A percentile compares a stretch with the other conserved stretches of the same genome.
phyloP scores from a whole-genome alignment of 1,140 invertebrate species.

The Apis dorsata region DNA sequence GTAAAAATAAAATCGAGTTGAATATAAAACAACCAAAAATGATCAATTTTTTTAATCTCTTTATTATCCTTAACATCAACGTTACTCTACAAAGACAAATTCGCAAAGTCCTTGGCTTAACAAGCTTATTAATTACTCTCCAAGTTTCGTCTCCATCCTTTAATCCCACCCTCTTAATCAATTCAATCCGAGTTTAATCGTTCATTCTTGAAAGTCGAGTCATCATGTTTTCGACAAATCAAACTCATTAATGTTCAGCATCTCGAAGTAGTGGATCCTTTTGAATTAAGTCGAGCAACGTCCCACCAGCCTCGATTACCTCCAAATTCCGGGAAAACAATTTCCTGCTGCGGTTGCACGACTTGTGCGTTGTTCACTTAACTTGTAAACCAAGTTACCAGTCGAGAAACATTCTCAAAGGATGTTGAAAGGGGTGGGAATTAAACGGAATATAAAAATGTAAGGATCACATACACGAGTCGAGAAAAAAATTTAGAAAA shows the following conservation, averaged over 20 bases:
- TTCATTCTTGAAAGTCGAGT: background rate
- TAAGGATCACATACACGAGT: no score
- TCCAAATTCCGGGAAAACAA: constrained; percentile 9
- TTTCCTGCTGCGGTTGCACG: constrained; percentile 9
- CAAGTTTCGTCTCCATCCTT: background rate
- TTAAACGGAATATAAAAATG: no score
- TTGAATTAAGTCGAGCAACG: background rate
- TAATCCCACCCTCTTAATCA: background rate
- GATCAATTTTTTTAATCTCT: no score
- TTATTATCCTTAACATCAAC: no score
- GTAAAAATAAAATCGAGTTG: no score
- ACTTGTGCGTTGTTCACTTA: no score
- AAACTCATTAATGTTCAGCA: background rate
- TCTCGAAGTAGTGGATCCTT: background rate
- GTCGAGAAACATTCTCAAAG: background rate
- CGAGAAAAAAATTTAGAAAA: no score
- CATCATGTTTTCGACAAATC: background rate
- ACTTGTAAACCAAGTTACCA: background rate
- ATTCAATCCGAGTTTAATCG: constrained; percentile 8
- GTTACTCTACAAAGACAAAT: background rate
- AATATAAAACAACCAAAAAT: no score
- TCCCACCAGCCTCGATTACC: background rate
- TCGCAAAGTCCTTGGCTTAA: background rate
- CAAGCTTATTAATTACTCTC: background rate
- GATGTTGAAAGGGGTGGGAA: background rate